Conservation (phyloP, 1,140 invertebrate genomes). For the Papilio glaucus region DNA sequence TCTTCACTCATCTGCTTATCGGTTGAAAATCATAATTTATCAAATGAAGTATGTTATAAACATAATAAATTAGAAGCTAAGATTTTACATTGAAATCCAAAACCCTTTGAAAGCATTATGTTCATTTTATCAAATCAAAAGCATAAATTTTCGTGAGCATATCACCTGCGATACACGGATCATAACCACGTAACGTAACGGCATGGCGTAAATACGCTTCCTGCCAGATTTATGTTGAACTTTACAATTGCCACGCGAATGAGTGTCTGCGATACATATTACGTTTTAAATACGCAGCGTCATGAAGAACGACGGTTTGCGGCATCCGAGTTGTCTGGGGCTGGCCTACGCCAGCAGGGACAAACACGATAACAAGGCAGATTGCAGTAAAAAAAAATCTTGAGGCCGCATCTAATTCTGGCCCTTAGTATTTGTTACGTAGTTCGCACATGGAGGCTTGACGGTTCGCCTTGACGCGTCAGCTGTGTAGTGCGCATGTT, state of each 20-base stretch:
- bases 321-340: constrained; percentile 59
- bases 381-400: constrained; percentile 28
- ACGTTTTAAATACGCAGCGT: constrained; percentile 78
- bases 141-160: neutral
- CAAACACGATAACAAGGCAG: constrained; percentile 39
- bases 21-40: too few relatives aligned
- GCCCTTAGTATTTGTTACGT: neutral
- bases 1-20: too few relatives aligned
- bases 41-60: too few relatives aligned
- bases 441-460: neutral
- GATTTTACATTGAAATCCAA: too few relatives aligned
- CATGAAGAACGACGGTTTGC: constrained; percentile 63
- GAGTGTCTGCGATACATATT: constrained; percentile 67
- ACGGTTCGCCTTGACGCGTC: neutral
- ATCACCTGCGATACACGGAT: neutral
- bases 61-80: too few relatives aligned
- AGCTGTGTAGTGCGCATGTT: neutral
- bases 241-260: constrained; percentile 76
- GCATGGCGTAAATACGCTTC: constrained; percentile 58
- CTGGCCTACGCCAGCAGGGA: constrained; percentile 54
- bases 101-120: neutral
- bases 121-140: neutral
- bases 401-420: constrained; percentile 21
- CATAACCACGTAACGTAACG: neutral
- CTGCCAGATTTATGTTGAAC: constrained; percentile 77